Evolutionary conservation across 2,888 invertebrate genomes (phyloP).

Genomic region (Phlogophora meticulosa): DNA sequence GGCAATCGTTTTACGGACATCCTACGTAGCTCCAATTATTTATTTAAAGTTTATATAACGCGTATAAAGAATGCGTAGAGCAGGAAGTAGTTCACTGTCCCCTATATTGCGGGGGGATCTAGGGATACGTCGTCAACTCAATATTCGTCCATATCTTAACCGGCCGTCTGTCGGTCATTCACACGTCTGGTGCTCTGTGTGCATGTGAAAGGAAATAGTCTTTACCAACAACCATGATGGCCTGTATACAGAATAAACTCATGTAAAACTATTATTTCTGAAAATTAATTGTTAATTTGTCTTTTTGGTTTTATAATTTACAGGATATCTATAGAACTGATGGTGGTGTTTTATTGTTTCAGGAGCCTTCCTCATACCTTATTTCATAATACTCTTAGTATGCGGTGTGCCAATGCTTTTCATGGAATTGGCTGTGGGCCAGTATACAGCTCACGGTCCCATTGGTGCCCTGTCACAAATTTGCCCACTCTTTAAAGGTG

Average conservation of each 20-base stretch:
- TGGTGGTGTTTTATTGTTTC: constrained; percentile 76
- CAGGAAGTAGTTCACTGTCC: constrained; percentile 6
- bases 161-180: neutral
- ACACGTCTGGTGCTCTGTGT: neutral
- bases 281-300: neutral
- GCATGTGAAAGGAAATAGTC: neutral
- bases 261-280: no score
- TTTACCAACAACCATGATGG: no score
- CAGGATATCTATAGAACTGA: no score
- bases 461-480: constrained; percentile 97
- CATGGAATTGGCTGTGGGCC: constrained; percentile 98
- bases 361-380: constrained; percentile 99
- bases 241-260: no score
- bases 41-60: neutral
- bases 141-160: constrained; percentile 1
- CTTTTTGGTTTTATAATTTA: neutral
- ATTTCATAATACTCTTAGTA: constrained; percentile 97
- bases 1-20: neutral
- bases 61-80: neutral
- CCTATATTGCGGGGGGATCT: neutral
- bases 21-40: neutral
- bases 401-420: constrained; percentile 98
- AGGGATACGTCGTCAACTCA: neutral
- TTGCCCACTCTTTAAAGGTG: constrained; percentile 98
- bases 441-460: constrained; percentile 97